Base-by-base conservation (phyloP, 2,888 invertebrate genomes). In the Drosophila merina region DNA sequence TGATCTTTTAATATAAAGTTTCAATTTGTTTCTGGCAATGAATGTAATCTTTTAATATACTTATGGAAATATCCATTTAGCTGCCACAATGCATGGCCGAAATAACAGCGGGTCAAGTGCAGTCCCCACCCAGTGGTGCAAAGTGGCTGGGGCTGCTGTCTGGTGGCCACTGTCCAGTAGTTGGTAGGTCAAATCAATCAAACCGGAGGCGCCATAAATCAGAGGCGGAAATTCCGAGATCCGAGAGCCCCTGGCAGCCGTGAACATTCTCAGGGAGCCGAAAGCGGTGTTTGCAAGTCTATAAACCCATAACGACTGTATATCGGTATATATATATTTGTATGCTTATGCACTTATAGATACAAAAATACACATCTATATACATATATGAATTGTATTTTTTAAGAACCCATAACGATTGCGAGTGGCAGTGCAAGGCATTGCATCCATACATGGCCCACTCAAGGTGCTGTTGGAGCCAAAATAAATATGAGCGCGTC, bases 91-190 rank as follows among this genome's bases (percentile, higher is more conserved):
- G 72, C 36, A 9, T 44, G 59, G 63, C 26, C 60, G 38, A 79
- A 81, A 85, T 85, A 85, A 71, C 85, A 85, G 48, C 63, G 63
- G 88, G 82, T 88, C 88, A 88, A 88, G 88, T 87, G 88, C 86
- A 85, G 56, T 60, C 25, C 14, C 66, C 66, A 45, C 51, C 63
- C 51, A 40, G 42, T 58, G 58, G 55, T 33, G 42, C 54, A 44
- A 44, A 12, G 45, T 59, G 45, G 57, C 25, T 12, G 5, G 12
- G 6, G 48, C 40, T 42, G 38, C n/a, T 38, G 38, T 47, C 40
- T 42, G 57, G n/a, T 45, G 33, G 48, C 50, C 26, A 51, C 30
- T 64, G 51, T 26, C 44, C 48, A 57, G 70, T 38, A n/a, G 38
- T 48, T 64, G 69, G 57, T 74, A 67, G 86, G 87, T 85, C 88